Percentiles rank a stretch among this genome's conserved stretches.
Evolutionary conservation across 2,113 vertebrate species (phyloP).

Genomic region (Spea multiplicata): DNA sequence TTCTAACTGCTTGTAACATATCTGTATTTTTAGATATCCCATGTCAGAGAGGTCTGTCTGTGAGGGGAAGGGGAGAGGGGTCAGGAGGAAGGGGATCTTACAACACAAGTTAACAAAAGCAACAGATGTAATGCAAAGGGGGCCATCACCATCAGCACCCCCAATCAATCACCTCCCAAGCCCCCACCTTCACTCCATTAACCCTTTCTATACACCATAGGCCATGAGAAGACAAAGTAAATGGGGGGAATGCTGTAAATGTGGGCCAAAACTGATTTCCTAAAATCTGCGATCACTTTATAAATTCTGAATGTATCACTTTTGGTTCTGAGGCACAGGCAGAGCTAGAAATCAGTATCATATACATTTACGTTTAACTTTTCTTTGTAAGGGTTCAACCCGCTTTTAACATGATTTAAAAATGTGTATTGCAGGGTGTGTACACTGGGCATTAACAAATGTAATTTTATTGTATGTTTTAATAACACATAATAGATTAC

Average conservation of each 20-base stretch:
- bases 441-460: background rate
- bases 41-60: conserved; percentile 50
- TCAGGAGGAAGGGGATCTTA: conserved; percentile 45
- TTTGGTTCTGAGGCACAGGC: no score
- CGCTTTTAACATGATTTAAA: no score
- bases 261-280: background rate
- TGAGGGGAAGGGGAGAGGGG: background rate
- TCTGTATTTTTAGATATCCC: conserved; percentile 72
- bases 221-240: background rate
- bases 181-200: background rate
- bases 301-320: no score
- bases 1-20: conserved; percentile 56
- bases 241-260: background rate
- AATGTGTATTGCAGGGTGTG: no score
- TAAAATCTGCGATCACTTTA: no score
- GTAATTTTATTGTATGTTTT: background rate
- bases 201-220: background rate
- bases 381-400: no score
- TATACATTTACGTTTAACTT: no score
- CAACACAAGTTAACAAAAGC: conserved; percentile 44
- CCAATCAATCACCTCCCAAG: conserved; percentile 4
- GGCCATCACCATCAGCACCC: conserved; percentile 15
- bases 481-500: background rate
- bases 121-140: conserved; percentile 44
- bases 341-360: no score